phyloP scores from a whole-genome alignment of 2,113 vertebrate species.

The Puntigrus tetrazona region DNA sequence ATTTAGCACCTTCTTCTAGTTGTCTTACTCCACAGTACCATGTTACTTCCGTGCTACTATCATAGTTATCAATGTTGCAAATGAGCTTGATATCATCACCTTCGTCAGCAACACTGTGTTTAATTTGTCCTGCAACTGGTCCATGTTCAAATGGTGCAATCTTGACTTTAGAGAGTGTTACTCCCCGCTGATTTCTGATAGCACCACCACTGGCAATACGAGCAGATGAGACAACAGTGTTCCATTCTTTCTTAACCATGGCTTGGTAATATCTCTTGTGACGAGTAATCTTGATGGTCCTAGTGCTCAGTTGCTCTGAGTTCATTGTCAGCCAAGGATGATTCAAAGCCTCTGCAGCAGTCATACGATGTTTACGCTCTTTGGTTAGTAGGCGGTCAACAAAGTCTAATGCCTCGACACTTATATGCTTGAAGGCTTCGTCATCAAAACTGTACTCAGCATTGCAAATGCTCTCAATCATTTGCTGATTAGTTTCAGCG shows the following conservation, averaged over 20 bases:
- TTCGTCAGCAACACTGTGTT: constrained; percentile 83
- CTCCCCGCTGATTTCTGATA: constrained; percentile 87
- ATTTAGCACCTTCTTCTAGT: constrained; percentile 87
- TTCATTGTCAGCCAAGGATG: constrained; percentile 89
- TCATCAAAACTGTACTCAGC: constrained; percentile 95
- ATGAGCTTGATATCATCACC: constrained; percentile 85
- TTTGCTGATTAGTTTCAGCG: constrained; percentile 96
- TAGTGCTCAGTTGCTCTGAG: constrained; percentile 83
- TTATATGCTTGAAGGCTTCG: constrained; percentile 89
- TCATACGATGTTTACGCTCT: constrained; percentile 95
- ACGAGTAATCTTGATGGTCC: constrained; percentile 84
- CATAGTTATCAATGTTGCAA: constrained; percentile 95
- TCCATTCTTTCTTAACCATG: constrained; percentile 92
- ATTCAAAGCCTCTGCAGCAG: constrained; percentile 87
- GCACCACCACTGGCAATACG: constrained; percentile 91
- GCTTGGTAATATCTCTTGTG: constrained; percentile 95
- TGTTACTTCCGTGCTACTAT: constrained; percentile 91
- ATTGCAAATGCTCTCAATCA: constrained; percentile 93
- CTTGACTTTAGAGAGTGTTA: constrained; percentile 92
- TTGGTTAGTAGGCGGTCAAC: constrained; percentile 91
- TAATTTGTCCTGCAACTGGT: constrained; percentile 87
- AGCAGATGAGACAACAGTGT: constrained; percentile 89
- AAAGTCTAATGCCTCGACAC: constrained; percentile 91
- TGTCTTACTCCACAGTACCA: constrained; percentile 98
- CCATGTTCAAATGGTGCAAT: constrained; percentile 95